Percentiles rank a stretch among this genome's conserved stretches.
Evolutionary conservation across 2,888 invertebrate genomes (phyloP).

Genomic region (Chrysolina oricalcia): DNA sequence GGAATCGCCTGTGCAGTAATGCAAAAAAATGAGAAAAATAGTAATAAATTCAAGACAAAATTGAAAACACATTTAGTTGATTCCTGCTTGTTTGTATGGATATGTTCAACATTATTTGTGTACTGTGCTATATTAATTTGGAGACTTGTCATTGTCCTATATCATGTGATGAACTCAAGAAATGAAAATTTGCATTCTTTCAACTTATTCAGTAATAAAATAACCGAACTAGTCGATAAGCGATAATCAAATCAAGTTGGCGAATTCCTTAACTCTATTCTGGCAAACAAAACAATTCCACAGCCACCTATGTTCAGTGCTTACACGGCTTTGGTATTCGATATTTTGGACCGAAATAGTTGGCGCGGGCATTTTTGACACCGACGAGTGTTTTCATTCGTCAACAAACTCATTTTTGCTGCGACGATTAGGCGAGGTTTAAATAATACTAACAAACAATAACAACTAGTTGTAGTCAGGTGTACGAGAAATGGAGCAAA

Average conservation of each 20-base stretch:
- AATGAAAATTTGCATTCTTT: not conserved
- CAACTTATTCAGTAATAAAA: not conserved
- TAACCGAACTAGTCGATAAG: not conserved
- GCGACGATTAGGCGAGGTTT: not conserved
- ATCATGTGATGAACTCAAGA: too few species aligned
- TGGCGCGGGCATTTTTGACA: not conserved
- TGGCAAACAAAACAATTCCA: constrained; percentile 19
- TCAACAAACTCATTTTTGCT: too few species aligned
- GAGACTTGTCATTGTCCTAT: too few species aligned
- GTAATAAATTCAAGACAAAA: too few species aligned
- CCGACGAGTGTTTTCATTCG: not conserved
- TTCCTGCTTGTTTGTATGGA: too few species aligned
- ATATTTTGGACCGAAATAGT: not conserved
- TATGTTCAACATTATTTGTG: too few species aligned
- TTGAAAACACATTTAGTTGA: too few species aligned
- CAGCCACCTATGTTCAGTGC: constrained; percentile 9
- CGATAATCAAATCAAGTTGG: not conserved
- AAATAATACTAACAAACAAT: not conserved
- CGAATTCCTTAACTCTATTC: not conserved
- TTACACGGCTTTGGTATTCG: not conserved
- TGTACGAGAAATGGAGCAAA: too few species aligned
- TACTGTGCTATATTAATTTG: too few species aligned
- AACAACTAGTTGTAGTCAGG: too few species aligned
- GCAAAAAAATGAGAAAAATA: too few species aligned
- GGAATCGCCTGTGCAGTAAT: too few species aligned